Evolutionary conservation across 2,113 vertebrate species (phyloP).

Genomic region (Erinaceus europaeus): DNA sequence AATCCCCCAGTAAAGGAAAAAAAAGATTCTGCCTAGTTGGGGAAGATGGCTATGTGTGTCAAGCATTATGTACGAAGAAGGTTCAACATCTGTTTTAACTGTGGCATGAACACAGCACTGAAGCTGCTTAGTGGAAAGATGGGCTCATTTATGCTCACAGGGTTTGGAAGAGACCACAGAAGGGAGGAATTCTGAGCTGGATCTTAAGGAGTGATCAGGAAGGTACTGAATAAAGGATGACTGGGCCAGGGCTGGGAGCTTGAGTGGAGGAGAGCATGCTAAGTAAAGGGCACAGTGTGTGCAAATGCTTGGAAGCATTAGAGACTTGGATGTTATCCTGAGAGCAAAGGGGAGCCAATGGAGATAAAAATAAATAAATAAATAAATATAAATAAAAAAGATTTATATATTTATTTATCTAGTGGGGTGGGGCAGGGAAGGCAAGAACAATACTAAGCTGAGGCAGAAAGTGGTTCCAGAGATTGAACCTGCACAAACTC

Average conservation of each 20-base stretch:
- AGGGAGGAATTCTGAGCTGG: background rate
- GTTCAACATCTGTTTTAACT: background rate
- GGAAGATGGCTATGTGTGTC: background rate
- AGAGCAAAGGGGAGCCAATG: background rate
- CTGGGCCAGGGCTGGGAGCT: background rate
- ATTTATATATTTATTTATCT: no score
- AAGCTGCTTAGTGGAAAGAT: background rate
- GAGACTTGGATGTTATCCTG: background rate
- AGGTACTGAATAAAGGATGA: background rate
- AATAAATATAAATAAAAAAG: no score
- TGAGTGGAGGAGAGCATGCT: background rate
- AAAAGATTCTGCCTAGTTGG: background rate
- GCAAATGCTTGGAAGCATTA: background rate
- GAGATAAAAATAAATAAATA: no score
- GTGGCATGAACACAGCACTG: background rate
- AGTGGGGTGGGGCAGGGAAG: no score
- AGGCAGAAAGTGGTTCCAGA: no score
- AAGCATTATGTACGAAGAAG: no score
- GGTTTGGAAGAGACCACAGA: background rate
- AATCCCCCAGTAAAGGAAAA: no score
- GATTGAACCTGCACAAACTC: no score
- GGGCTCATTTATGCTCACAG: background rate
- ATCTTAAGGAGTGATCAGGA: background rate
- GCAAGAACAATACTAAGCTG: no score
- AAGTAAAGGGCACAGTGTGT: background rate